Base-by-base conservation (phyloP, 1,140 invertebrate species). In the Drosophila santomea region DNA sequence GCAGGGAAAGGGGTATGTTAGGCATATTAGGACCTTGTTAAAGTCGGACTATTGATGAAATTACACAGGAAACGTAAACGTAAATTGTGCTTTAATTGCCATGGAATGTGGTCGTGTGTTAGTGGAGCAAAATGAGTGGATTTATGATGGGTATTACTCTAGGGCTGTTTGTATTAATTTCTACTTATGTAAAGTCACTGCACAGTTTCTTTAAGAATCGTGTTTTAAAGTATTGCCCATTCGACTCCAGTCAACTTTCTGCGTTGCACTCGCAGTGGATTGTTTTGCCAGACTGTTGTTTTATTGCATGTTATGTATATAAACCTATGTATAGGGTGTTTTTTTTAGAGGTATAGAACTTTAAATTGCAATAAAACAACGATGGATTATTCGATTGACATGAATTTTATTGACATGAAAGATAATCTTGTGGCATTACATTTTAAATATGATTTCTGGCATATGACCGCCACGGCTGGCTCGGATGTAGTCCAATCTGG, bases 261-360 rank as follows among this genome's bases (percentile, higher is more conserved):
- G 39, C 44, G 43, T 32, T 50, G 67, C 62, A 76, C 36, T 60
- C 74, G 35, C 73, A 69, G 73, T 78, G 73, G 68, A 74, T 62
- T 44, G 57, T 43, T 78, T 57, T 57, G 45, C 14, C 54, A 52
- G 54, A 39, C 61, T 78, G 50, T 62, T 82, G 71, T 86, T 86
- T 82, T 78, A 85, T 81, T 78, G 61, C 82, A 86, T 86, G 69
- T 86, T 66, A 17, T 48, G n/a, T 28, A 48, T 75, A 61, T 71
- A 47, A 15, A 45, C 14, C 3, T 14, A 39, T n/a, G n/a, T n/a
- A n/a, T n/a, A n/a, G n/a, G n/a, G n/a, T n/a, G n/a, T n/a, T n/a
- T n/a, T n/a, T n/a, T n/a, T n/a, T n/a, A n/a, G n/a, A n/a, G n/a
- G n/a, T n/a, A n/a, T n/a, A n/a, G n/a, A n/a, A n/a, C n/a, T n/a